Evolutionary conservation across 2,797 vertebrate species (phyloP), one percentile per base, ranked within the genome.

Genomic region (Phaenicophaeus curvirostris): DNA sequence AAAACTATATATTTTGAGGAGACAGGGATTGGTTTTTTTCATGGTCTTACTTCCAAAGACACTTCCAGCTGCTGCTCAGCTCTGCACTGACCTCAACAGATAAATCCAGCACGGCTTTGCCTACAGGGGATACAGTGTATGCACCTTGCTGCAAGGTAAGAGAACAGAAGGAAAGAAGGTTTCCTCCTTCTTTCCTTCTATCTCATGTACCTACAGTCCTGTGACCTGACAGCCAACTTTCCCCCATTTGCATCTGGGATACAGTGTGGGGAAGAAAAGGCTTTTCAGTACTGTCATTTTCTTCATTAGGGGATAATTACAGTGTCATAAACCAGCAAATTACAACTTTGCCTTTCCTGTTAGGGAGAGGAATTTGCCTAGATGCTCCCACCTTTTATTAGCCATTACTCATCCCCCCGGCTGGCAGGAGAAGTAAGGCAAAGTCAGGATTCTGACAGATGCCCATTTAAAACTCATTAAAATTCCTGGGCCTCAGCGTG

Each of bases 391-490:
- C 88, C 82, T 96, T 97, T 97, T 97, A 96, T 97, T 96, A 96
- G 96, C 95, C 93, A 96, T 97, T 95, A 97, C 88, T 97, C 95
- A 97, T 96, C 78, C 83, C 94, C 96, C 93, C 0, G 84, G 83
- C 96, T 97, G 97, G 96, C 94, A 96, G 92, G 92, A 95, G 79
- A 95, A 96, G 96, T 96, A 96, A 85, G 53, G 93, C 39, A 7
- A 94, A 96, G 94, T 97, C 96, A 92, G 95, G 81, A 95, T 92
- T 95, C 93, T 97, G 97, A 97, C 97, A 97, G 97, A 97, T 97
- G 96, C 96, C 97, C 97, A 97, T 97, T 98, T 98, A 96, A 96
- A 98, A 94, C 96, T 97, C 97, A 97, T 98, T 97, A 97, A 97
- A 97, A 97, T 97, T 97, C 95, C 91, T 94, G 93, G 90, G 96